Base-by-base conservation (phyloP, 1,140 invertebrate species). In the Rhagoletis zephyria region DNA sequence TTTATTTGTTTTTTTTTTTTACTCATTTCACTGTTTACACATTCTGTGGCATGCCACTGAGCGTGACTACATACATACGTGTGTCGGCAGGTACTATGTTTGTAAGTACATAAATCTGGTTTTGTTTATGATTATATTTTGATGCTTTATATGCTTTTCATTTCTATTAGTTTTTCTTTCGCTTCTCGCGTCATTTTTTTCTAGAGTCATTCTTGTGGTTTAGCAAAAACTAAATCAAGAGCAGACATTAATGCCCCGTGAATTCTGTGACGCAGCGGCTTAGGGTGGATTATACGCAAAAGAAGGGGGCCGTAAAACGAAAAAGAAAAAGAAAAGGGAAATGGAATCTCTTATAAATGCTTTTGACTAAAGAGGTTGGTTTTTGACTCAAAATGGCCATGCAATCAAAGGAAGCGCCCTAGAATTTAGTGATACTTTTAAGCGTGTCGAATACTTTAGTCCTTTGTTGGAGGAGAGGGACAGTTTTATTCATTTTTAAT, bases 71-170 rank as follows among this genome's bases (percentile, higher is more conserved):
- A 19, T 6, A 67, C 19, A 30, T 7, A n/a, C n/a, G n/a, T 30
- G 30, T 30, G 30, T 30, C 30, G 30, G 30, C 30, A 30, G 30
- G 30, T 30, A 30, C 30, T 30, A 30, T 30, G 16, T n/a, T 4
- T 42, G 42, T 16, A 74, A 6, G 67, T 16, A 42, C 40, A 16
- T 74, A 48, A 74, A 74, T 74, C 67, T 74, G 67, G 42, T 74
- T 74, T 48, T 48, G 67, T 74, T 74, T 45, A 74, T 74, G 67
- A 5, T 74, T 48, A 48, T 48, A 74, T 74, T 74, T 74, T 74
- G 45, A 45, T 48, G 67, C 12, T 74, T 48, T 45, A 14, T 12
- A 14, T 56, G 5, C 10, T 56, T 74, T 14, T 3, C 42, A 16
- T 74, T 48, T 74, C 40, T 45, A 7, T 16, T 42, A 1, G 45